phyloP scores from a whole-genome alignment of 2,888 invertebrate genomes.

The Chrysomela aeneicollis region DNA sequence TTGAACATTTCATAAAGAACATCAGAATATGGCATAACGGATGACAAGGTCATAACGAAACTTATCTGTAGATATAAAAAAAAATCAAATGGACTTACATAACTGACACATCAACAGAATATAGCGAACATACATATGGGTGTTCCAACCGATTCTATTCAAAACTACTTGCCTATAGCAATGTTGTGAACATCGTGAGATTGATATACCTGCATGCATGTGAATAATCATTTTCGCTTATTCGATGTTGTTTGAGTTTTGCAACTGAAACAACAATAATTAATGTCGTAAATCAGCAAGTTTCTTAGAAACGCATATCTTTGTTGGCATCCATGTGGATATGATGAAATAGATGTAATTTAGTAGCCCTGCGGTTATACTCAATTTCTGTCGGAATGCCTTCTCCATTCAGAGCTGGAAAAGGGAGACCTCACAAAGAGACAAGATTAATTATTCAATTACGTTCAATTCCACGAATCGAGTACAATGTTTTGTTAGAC shows the following conservation, averaged over 20 bases:
- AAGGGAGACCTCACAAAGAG: slow-evolving; percentile 25
- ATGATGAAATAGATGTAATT: slow-evolving; percentile 27
- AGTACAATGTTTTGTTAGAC: slow-evolving; percentile 4
- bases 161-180: no score
- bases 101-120: no score
- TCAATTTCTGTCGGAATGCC: slow-evolving; percentile 33
- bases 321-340: not conserved
- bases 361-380: slow-evolving; percentile 25
- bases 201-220: no score
- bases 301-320: not conserved
- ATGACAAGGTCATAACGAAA: no score
- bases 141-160: no score
- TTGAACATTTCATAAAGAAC: no score
- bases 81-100: no score
- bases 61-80: no score
- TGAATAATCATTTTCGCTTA: no score
- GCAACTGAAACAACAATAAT: not conserved
- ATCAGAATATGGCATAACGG: no score
- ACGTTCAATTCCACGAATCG: slow-evolving; percentile 2
- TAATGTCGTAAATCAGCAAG: not conserved
- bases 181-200: no score
- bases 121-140: no score
- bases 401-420: slow-evolving; percentile 23
- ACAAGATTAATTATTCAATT: slow-evolving; percentile 38
- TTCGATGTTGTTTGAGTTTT: not conserved